Evolutionary conservation across 1,140 invertebrate species (phyloP).

Genomic region (Drosophila takahashii): DNA sequence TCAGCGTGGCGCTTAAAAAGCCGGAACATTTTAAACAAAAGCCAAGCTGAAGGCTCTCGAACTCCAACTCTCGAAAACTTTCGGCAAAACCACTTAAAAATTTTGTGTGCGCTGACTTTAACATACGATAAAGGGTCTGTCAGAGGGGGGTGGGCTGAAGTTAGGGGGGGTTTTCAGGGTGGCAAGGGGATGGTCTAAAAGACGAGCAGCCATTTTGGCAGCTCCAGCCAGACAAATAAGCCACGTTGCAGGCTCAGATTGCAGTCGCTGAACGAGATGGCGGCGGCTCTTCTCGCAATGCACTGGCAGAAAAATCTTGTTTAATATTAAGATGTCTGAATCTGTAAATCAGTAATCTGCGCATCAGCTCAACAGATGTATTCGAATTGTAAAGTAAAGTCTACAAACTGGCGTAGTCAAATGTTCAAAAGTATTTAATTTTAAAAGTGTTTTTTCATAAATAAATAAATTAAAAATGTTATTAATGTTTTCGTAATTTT

Average conservation of each 20-base stretch:
- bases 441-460: too few species aligned
- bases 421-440: too few species aligned
- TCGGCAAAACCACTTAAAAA: slow-evolving; percentile 73
- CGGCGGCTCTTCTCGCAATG: slow-evolving; percentile 13
- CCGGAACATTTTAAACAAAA: slow-evolving; percentile 77
- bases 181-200: slow-evolving; percentile 10
- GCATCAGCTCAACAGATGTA: not conserved
- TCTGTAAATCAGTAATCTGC: not conserved
- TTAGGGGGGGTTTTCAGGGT: not conserved
- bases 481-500: too few species aligned
- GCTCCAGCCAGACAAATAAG: slow-evolving; percentile 72
- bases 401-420: too few species aligned
- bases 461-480: too few species aligned
- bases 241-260: slow-evolving; percentile 75
- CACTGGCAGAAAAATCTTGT: not conserved
- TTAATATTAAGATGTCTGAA: too few species aligned
- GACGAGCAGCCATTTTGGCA: slow-evolving; percentile 51
- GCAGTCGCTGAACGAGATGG: slow-evolving; percentile 60
- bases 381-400: too few species aligned
- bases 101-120: slow-evolving; percentile 67
- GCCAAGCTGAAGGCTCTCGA: slow-evolving; percentile 64
- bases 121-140: slow-evolving; percentile 71
- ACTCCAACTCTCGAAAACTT: slow-evolving; percentile 61
- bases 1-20: slow-evolving; percentile 58
- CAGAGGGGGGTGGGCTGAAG: not conserved